Evolutionary conservation across 2,113 vertebrate species (phyloP).

Genomic region (Larimichthys crocea): DNA sequence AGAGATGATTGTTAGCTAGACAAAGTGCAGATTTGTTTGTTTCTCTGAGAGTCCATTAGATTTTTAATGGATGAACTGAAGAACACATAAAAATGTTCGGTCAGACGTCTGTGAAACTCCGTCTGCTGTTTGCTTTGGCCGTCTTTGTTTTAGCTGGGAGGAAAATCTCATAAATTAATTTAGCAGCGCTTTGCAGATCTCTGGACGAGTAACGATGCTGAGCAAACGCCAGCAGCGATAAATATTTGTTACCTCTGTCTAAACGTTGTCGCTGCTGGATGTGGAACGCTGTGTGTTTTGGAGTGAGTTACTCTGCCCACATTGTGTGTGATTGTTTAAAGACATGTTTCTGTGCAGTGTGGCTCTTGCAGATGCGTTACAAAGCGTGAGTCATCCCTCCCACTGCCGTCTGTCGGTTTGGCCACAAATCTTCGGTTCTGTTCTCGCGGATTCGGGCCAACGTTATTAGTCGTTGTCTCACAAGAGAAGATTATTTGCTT

Average conservation of each 20-base stretch:
- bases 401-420: conserved; percentile 56
- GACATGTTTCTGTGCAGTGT: neutral
- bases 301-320: neutral
- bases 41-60: neutral
- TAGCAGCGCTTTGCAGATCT: neutral
- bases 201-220: neutral
- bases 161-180: conserved; percentile 18
- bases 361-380: conserved; percentile 1
- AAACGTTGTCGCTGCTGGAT: neutral
- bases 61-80: neutral
- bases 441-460: conserved; percentile 14
- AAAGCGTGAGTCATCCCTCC: conserved; percentile 34
- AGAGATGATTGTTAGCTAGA: neutral
- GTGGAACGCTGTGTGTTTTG: neutral
- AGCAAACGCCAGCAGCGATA: neutral
- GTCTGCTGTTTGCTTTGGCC: neutral
- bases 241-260: neutral
- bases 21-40: too few relatives aligned
- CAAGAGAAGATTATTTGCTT: conserved; percentile 30
- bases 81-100: neutral
- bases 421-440: conserved; percentile 13
- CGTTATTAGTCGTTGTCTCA: conserved; percentile 30
- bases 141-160: neutral
- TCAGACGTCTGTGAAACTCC: neutral
- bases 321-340: neutral